Evolutionary conservation across 2,797 vertebrate genomes (phyloP), one percentile per base, ranked within the genome.

Genomic region (Pseudochromis fuscus): DNA sequence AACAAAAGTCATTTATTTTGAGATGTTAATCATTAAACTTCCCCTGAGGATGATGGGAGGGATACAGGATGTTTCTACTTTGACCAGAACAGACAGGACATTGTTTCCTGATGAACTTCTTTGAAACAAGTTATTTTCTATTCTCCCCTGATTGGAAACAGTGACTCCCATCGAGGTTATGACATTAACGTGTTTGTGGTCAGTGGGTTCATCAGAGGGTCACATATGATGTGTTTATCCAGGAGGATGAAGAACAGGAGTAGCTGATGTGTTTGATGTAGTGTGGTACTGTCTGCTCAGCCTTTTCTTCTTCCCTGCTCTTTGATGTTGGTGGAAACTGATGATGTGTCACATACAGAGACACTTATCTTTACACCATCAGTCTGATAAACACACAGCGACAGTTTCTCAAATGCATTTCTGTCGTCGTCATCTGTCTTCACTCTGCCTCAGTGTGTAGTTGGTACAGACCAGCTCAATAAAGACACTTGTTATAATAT

Each of bases 321-420:
- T 2, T 35, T 31, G 0, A 2, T 8, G 11, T 62, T 53, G 0
- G 4, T 63, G 53, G 44, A 66, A 75, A 57, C 8, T 44, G 28
- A 37, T 48, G 46, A 73, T 28, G 15, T 59, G 55, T 45, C 48
- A 70, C 23, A 16, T 42, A 4, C 2, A 25, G 13, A 40, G 4
- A 51, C 12, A 31, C 4, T 1, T 75, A 86, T 89, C 86, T 79
- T 79, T 37, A 75, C 84, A 63, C 81, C 60, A 86, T 88, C 83
- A 57, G 67, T 28, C 11, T 23, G 10, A 16, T 3, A 67, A 33
- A 28, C 11, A 57, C 28, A 42, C 33, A 44, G 9, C 9, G 0
- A 48, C 30, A 61, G 57, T 77, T 78, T 28, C 48, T 4, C 40
- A 33, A 24, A 59, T 18, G 31, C 30, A 11, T 12, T 7, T 4